Percentiles rank a stretch among this genome's conserved stretches.
Evolutionary conservation across 2,888 invertebrate species (phyloP).

Genomic region (Cinara cedri): DNA sequence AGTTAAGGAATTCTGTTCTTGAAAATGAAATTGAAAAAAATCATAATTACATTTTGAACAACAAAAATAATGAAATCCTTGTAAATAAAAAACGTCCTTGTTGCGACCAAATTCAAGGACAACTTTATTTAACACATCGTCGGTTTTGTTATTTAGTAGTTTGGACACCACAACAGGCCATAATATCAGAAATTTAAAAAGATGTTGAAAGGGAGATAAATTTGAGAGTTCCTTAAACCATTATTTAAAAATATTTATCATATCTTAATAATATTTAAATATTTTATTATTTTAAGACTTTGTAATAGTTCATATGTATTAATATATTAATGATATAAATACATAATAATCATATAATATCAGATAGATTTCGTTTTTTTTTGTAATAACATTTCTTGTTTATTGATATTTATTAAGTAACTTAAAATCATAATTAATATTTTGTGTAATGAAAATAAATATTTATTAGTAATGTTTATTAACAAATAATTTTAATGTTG

Average conservation of each 20-base stretch:
- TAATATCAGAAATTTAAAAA: constrained; percentile 3
- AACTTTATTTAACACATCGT: background rate
- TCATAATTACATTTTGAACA: background rate
- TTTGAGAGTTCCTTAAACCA: background rate
- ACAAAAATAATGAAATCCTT: background rate
- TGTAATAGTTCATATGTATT: background rate
- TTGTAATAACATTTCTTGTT: background rate
- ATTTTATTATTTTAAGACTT: background rate
- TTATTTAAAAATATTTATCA: constrained; percentile 4
- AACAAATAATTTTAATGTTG: no score
- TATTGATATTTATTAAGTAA: no score
- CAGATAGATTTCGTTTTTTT: background rate
- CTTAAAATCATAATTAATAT: no score
- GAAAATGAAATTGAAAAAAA: background rate
- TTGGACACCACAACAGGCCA: background rate
- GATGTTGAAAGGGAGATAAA: background rate
- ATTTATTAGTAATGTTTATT: background rate
- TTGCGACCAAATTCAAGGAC: background rate
- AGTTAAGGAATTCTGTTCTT: background rate
- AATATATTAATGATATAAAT: background rate
- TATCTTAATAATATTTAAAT: background rate
- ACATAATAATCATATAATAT: background rate
- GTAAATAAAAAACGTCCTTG: background rate
- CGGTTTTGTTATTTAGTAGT: background rate
- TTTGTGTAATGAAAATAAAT: background rate